Evolutionary conservation across 2,797 vertebrate genomes (phyloP).

Genomic region (Cynopterus sphinx): DNA sequence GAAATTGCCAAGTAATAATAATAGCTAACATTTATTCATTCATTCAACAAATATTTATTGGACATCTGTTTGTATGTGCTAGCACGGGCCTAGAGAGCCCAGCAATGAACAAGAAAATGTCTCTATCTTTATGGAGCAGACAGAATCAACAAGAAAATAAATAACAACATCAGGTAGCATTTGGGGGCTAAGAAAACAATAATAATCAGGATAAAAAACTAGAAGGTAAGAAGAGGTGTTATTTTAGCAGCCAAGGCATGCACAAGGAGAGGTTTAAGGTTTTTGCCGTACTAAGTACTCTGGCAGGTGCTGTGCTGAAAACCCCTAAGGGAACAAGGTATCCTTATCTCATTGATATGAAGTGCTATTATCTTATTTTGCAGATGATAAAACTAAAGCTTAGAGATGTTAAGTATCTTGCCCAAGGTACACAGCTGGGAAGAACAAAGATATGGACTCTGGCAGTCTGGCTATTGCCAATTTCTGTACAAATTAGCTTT

Average conservation of each 20-base stretch:
- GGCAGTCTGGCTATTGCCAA: background rate
- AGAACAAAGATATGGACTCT: background rate
- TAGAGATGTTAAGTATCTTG: background rate
- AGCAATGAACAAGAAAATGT: slow-evolving; percentile 25
- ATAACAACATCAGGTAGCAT: background rate
- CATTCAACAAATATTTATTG: slow-evolving; percentile 39
- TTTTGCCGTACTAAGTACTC: background rate
- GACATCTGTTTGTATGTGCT: background rate
- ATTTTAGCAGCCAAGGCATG: background rate
- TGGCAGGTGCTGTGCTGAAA: slow-evolving; percentile 4
- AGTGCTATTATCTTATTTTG: background rate
- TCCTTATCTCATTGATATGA: background rate
- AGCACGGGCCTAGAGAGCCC: background rate
- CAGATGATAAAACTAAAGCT: slow-evolving; percentile 35
- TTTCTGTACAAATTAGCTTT: slow-evolving; percentile 16
- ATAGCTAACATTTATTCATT: slow-evolving; percentile 43
- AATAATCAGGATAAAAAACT: background rate
- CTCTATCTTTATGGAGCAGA: background rate
- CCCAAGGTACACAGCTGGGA: background rate
- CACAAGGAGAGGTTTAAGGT: background rate
- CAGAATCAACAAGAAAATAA: slow-evolving; percentile 35
- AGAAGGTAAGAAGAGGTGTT: background rate
- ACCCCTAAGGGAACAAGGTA: background rate
- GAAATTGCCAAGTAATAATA: slow-evolving; percentile 39
- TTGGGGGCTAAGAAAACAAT: slow-evolving; percentile 11